These are phyloP conservation scores for Atrichornis clamosus DNA, from an alignment of 2,113 vertebrate species.

Conservation along the genomic window DNA sequence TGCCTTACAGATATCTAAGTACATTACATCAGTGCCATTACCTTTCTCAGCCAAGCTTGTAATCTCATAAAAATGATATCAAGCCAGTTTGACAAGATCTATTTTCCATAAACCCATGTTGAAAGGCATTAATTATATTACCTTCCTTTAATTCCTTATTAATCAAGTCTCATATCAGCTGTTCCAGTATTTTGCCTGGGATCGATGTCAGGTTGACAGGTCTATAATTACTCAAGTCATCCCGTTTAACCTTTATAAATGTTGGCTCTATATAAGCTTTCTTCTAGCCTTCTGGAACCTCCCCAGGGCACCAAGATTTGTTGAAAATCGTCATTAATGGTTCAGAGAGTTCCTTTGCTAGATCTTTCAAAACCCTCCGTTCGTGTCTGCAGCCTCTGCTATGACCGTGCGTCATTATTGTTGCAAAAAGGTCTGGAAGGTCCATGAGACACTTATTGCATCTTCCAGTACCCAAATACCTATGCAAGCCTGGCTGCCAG, in stretches of 20 bases:
- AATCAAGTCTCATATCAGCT: slow-evolving; percentile 68
- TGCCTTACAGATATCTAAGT: slow-evolving; percentile 45
- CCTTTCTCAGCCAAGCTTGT: slow-evolving; percentile 62
- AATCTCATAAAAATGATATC: slow-evolving; percentile 65
- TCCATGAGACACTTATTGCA: neutral
- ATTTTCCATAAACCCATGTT: slow-evolving; percentile 63
- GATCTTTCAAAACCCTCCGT: slow-evolving; percentile 38
- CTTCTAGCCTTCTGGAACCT: slow-evolving; percentile 51
- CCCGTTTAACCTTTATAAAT: slow-evolving; percentile 65
- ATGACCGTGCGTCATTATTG: neutral
- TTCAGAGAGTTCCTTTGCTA: slow-evolving; percentile 34
- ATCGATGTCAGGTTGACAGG: slow-evolving; percentile 67
- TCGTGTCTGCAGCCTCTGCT: neutral
- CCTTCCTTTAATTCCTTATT: slow-evolving; percentile 70
- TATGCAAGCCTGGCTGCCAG: neutral
- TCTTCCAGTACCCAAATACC: neutral
- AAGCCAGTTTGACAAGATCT: slow-evolving; percentile 65
- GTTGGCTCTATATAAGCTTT: slow-evolving; percentile 60
- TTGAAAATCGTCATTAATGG: slow-evolving; percentile 53
- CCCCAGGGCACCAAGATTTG: slow-evolving; percentile 53
- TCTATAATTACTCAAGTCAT: slow-evolving; percentile 64
- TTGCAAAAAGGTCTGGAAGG: neutral
- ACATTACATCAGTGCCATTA: slow-evolving; percentile 54
- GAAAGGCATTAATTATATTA: slow-evolving; percentile 71
- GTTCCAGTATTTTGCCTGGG: slow-evolving; percentile 66